Base-by-base conservation (phyloP, 2,888 invertebrate species). In the Melinaea menophilus region DNA sequence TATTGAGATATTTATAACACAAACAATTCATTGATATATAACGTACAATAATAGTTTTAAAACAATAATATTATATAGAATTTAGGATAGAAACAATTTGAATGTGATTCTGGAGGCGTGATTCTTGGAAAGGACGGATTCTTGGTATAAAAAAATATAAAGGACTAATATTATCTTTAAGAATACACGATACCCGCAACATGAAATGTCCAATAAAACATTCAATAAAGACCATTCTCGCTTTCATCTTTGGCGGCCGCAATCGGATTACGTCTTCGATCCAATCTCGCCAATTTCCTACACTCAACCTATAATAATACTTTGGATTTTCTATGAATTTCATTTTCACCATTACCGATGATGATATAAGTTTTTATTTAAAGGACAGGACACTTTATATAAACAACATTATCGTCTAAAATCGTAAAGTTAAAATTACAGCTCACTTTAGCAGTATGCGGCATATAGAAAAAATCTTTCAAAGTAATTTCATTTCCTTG, bases 221-320 rank as follows among this genome's bases (percentile, higher is more conserved):
- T 61, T 61, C 61, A 64, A 61, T 69, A 58, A 66, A 62, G 46
- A 41, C 51, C 45, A 61, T 61, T 59, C 61, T 64, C 59, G 51
- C 61, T 66, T 69, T 64, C 63, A 64, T 64, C 60, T 59, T 63
- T 62, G 54, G 34, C 35, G 58, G 58, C 55, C 57, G 59, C 61
- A 71, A 73, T 71, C 63, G 61, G 67, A 69, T 72, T 71, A 71
- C 64, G 62, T 56, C 64, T 22, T 54, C 56, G 61, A 61, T 65
- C 51, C 66, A 69, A 70, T 71, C 63, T 59, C 56, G 56, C 55
- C 63, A 68, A 65, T 71, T 70, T 68, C 64, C 59, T 57, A 59
- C 61, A 61, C 37, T 58, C 41, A n/a, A 13, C 51, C 51, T 31
- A 7, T 51, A 51, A 51, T 37, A 37, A 59, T 35, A 48, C 58